Base-by-base conservation (phyloP, 2,797 vertebrate species). In the Alca torda region DNA sequence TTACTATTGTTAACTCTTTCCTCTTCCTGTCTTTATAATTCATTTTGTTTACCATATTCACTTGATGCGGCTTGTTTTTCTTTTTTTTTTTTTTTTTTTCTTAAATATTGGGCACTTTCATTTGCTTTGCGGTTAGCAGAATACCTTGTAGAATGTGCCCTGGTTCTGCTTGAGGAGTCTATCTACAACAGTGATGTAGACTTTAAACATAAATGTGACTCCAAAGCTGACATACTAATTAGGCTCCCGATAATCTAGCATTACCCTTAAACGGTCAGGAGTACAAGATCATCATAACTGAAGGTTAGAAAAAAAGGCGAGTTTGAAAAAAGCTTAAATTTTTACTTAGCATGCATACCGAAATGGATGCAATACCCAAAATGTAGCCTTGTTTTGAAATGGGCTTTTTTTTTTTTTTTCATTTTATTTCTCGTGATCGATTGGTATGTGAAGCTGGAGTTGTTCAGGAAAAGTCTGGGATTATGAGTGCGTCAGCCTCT, bases 391-490 rank as follows among this genome's bases (percentile, higher is more conserved):
- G 60, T 72, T 95, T 97, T 92, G 39, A 91, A 97, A 86, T 64
- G 72, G 51, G 18, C 72, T 95, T 95, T 94, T 94, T 35, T 35
- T 28, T 78, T 94, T 59, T 35, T 19, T 78, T 79, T 30, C 4
- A 53, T 84, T 96, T 96, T 94, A 79, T 79, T 92, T 91, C 60
- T 92, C 3, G 0, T 82, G 63, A 96, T 97, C 30, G 48, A 98
- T 97, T 80, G 74, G 78, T 53, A 87, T 28, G 73, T 82, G 96
- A 96, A 97, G 88, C 87, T 94, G 87, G 85, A 87, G 95, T 80
- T 96, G 95, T 97, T 97, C 96, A 96, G 94, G 80, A 97, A 96
- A 97, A 95, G 83, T 65, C 96, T 92, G 74, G 93, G 96, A 97
- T 97, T 96, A 96, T 93, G 93, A 95, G 90, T 83, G 41, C 11